Evolutionary conservation across 2,888 invertebrate species (phyloP).

Genomic region (Chironomus tentans): DNA sequence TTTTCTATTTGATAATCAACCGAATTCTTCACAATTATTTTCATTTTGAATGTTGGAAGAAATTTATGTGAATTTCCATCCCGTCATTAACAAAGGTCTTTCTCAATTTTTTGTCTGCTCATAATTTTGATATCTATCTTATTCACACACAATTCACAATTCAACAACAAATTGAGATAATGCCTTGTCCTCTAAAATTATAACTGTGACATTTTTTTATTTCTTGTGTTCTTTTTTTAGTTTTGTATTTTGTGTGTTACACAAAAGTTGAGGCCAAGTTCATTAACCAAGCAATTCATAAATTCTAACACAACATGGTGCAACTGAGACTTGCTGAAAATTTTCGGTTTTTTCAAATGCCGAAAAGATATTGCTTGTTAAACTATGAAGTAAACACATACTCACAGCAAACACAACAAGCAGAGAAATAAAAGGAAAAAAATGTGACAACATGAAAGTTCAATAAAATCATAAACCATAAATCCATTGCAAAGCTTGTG

Average conservation of each 20-base stretch:
- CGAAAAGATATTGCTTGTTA: not conserved
- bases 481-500: conserved; percentile 1
- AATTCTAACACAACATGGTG: not conserved
- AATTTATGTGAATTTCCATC: too few species aligned
- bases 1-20: not conserved
- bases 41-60: too few species aligned
- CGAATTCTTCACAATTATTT: not conserved
- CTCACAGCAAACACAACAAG: not conserved
- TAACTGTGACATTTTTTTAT: too few species aligned
- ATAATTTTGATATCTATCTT: too few species aligned
- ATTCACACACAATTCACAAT: too few species aligned
- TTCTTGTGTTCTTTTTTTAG: too few species aligned
- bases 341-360: not conserved
- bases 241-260: too few species aligned
- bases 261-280: not conserved
- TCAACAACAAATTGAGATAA: too few species aligned
- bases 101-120: too few species aligned
- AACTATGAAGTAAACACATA: not conserved
- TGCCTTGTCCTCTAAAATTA: too few species aligned
- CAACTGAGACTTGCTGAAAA: conserved; percentile 1
- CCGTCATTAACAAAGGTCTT: too few species aligned
- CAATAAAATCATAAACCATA: conserved; percentile 24
- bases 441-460: conserved; percentile 13
- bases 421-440: not conserved
- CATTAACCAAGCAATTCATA: conserved; percentile 4